phyloP scores from a whole-genome alignment of 2,888 invertebrate genomes.

The Limnephilus auricula region DNA sequence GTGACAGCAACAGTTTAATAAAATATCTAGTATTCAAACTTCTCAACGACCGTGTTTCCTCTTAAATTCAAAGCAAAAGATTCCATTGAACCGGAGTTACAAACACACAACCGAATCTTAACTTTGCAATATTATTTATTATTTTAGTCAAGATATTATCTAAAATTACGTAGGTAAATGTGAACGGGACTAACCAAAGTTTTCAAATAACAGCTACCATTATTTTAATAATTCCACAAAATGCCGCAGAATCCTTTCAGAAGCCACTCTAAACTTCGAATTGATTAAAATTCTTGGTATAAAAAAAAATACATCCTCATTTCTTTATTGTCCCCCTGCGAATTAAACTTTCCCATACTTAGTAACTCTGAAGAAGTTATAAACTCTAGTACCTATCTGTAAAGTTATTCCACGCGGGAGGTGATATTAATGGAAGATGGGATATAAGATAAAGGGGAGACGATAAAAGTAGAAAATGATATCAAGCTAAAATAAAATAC shows the following conservation, averaged over 20 bases:
- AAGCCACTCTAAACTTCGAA: constrained; percentile 3
- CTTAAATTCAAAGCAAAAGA: too few relatives aligned
- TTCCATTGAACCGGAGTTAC: too few relatives aligned
- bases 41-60: too few relatives aligned
- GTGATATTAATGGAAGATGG: constrained; percentile 44
- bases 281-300: constrained; percentile 36
- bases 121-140: neutral
- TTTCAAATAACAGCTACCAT: neutral
- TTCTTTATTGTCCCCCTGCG: constrained; percentile 45
- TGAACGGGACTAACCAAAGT: neutral
- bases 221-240: neutral
- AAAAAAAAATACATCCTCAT: constrained; percentile 21
- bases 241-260: neutral
- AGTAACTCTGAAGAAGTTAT: constrained; percentile 44
- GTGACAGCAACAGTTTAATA: too few relatives aligned
- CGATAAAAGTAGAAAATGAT: constrained; percentile 19
- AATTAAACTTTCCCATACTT: constrained; percentile 41
- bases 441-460: constrained; percentile 3
- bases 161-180: neutral
- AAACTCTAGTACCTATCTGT: constrained; percentile 19
- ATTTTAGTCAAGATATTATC: neutral
- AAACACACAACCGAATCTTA: too few relatives aligned
- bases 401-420: constrained; percentile 25
- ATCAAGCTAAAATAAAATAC: neutral
- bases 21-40: too few relatives aligned